phyloP scores from a whole-genome alignment of 2,888 invertebrate genomes.

The Odontocolon sp. region DNA sequence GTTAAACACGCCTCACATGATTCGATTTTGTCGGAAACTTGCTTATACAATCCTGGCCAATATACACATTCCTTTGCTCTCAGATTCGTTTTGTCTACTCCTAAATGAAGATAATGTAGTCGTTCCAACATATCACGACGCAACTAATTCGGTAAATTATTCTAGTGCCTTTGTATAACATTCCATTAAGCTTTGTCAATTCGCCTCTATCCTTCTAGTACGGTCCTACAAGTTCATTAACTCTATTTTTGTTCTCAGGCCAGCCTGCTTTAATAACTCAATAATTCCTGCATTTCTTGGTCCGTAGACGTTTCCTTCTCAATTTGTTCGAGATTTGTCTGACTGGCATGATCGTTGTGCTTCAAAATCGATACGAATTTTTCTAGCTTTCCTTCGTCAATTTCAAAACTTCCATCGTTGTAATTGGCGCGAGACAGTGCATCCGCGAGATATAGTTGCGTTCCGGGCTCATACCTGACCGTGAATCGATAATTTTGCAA shows the following conservation, averaged over 20 bases:
- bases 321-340: slow-evolving; percentile 23
- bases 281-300: slow-evolving; percentile 15
- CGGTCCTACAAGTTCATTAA: slow-evolving; percentile 6
- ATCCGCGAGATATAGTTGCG: slow-evolving; percentile 45
- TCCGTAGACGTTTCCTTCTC: background rate
- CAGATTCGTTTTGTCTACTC: slow-evolving; percentile 61
- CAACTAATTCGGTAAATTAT: slow-evolving; percentile 64
- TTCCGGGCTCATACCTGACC: slow-evolving; percentile 45
- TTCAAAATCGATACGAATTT: too few relatives aligned
- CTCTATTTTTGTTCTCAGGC: slow-evolving; percentile 6
- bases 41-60: slow-evolving; percentile 65
- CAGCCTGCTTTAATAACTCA: background rate
- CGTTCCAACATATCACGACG: slow-evolving; percentile 60
- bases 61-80: slow-evolving; percentile 63
- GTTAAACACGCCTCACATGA: slow-evolving; percentile 65
- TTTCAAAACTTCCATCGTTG: slow-evolving; percentile 14
- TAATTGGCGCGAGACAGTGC: slow-evolving; percentile 43
- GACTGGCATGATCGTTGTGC: slow-evolving; percentile 51
- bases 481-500: slow-evolving; percentile 40
- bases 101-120: slow-evolving; percentile 65
- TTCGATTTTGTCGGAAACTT: slow-evolving; percentile 58
- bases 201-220: slow-evolving; percentile 55
- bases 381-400: slow-evolving; percentile 25
- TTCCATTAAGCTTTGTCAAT: slow-evolving; percentile 36
- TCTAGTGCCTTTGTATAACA: slow-evolving; percentile 59